Base-by-base conservation (phyloP, 2,113 vertebrate species). In the Orycteropus afer region DNA sequence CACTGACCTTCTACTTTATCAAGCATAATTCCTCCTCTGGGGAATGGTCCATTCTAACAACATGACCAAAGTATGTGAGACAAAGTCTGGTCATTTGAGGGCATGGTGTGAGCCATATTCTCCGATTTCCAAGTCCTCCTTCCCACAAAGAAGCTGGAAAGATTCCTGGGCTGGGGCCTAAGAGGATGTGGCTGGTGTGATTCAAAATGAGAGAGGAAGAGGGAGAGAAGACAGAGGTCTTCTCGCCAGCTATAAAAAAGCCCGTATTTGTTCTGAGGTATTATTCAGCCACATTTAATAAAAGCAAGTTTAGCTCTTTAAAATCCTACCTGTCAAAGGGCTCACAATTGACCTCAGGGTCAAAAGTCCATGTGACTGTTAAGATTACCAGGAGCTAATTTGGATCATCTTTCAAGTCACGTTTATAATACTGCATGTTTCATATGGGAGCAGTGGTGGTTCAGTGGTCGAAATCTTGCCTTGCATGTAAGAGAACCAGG, bases 271-370 rank as follows among this genome's bases (percentile, higher is more conserved):
- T 55, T 76, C 59, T 73, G 34, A 45, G 25, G 9, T 47, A 55
- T 74, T 86, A 42, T 65, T 49, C 71, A 23, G 45, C 78, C 57
- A 93, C 34, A 89, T 78, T 92, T 94, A 61, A 65, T 94, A 61
- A 65, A 59, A 2, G 0, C 9, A 80, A 57, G 8, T 32, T 7
- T 95, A 47, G 53, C 42, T 86, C 83, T 83, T 89, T 84, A 95
- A n/a, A 80, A 34, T 84, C 47, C 85, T 91, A 80, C 40, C 79
- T 84, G n/a, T 55, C 53, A 76, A 86, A 67, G 20, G 2, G 25
- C 79, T 74, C 47, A 85, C 71, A 90, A 71, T n/a, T 14, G 55
- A 89, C 57, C 53, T 45, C 37, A 42, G 61, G 51, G 11, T 82
- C 40, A 86, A 14, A 67, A 67, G 78, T 40, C 67, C 78, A 27